Evolutionary conservation across 1,140 invertebrate genomes (phyloP), one percentile per base, ranked within the genome.

Genomic region (Colletes gigas): DNA sequence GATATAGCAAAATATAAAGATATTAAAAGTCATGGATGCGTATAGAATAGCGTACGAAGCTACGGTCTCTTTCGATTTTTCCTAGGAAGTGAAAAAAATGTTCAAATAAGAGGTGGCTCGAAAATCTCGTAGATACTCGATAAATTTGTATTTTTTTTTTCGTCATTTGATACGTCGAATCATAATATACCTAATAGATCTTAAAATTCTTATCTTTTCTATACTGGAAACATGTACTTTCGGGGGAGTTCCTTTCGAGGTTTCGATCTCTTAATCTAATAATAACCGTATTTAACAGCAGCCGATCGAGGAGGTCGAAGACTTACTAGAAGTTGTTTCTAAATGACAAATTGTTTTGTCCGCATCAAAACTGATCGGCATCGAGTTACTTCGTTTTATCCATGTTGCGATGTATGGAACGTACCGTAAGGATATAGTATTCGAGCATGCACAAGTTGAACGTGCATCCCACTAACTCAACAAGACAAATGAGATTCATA

Each of bases 1-100:
- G 44, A 90, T 85, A 59, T 85, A 90, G 78, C 89, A 90, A 30
- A 90, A 90, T 78, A 90, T 86, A 9, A 90, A 90, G 57, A 90
- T 89, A 78, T 90, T 89, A 52, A 90, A 89, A 0, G 71, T 79
- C 68, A 89, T 87, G 0, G 87, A 87, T 15, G 62, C 80, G 12
- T 89, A 68, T 44, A 90, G 6, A 47, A 89, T 88, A n/a, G 63
- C 63, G 39, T 88, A 90, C 1, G 79, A 70, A 5, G 78, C 71
- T 65, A 85, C 67, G 15, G 73, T 73, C 69, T 50, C 65, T 60
- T 57, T 89, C 30, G 10, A 73, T 77, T 86, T 88, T 68, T 88
- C 87, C 89, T 88, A 30, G 4, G 81, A 78, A 78, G 15, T 54
- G 5, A 54, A 21, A 21, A 21, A 15, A 39, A 50, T 2, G 7